A percentile compares a stretch with the other conserved stretches of the same genome.
These are phyloP conservation scores for Apodemus speciosus DNA, from an alignment of 2,113 vertebrate species.

Conservation along the genomic window DNA sequence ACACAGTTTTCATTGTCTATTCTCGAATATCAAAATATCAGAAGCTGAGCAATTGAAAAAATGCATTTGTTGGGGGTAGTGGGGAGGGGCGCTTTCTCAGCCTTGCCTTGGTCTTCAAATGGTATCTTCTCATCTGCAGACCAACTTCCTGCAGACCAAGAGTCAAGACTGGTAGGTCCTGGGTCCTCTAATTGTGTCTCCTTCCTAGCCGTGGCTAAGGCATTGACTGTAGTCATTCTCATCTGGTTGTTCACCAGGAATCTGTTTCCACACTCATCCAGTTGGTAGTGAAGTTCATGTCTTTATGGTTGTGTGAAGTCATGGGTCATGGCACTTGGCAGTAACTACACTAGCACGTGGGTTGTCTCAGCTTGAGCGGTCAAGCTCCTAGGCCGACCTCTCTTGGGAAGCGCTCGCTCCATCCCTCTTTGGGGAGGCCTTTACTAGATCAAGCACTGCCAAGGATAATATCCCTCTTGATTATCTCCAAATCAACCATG, in stretches of 20 bases:
- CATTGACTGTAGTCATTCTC: background rate
- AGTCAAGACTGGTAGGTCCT: background rate
- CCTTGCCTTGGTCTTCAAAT: no score
- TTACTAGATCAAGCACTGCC: background rate
- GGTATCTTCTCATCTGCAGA: no score
- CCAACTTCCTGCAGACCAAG: background rate
- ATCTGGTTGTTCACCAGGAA: background rate
- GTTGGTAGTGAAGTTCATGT: background rate
- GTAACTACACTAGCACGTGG: no score
- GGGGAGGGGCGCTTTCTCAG: no score
- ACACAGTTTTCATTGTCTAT: background rate
- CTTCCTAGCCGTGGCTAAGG: background rate
- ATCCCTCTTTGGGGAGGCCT: background rate
- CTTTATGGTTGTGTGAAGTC: background rate
- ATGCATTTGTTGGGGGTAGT: background rate
- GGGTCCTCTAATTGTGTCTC: background rate
- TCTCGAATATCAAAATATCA: background rate
- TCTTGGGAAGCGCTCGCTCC: background rate
- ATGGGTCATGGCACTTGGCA: background rate
- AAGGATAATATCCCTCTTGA: background rate
- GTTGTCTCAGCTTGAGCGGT: background rate
- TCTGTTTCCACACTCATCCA: background rate
- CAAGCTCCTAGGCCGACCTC: background rate
- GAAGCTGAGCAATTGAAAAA: background rate
- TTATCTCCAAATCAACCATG: constrained; percentile 8